Percentiles rank a stretch among this genome's conserved stretches.
These are phyloP conservation scores for Microcebus murinus DNA, from an alignment of 2,113 vertebrate genomes.

Conservation along the genomic window DNA sequence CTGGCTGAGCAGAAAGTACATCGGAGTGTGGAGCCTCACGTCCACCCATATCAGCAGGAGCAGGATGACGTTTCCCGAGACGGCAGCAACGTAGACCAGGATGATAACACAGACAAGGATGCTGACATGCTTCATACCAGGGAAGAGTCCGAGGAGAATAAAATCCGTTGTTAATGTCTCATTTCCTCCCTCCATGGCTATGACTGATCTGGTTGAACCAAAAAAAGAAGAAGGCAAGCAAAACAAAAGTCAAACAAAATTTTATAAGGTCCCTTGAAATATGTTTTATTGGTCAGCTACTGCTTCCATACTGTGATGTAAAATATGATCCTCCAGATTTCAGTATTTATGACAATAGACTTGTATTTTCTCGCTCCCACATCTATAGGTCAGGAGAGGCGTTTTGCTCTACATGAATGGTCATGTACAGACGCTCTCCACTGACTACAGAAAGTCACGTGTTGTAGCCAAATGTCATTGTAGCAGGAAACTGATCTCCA, in stretches of 20 bases:
- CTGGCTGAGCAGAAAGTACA: constrained; percentile 67
- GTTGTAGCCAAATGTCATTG: background rate
- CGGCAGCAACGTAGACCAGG: background rate
- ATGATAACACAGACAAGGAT: background rate
- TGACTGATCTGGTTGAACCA: background rate
- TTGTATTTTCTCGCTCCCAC: background rate
- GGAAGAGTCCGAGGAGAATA: constrained; percentile 40
- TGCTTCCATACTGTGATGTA: background rate
- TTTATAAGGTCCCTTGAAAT: background rate
- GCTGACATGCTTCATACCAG: background rate
- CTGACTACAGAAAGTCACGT: background rate
- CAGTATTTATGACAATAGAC: background rate
- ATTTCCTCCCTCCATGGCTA: constrained; percentile 11
- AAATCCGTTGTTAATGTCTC: constrained; percentile 36
- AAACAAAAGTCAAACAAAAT: background rate
- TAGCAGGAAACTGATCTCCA: background rate
- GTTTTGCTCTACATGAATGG: background rate
- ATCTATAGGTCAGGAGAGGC: background rate
- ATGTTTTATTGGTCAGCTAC: no score
- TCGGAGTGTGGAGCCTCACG: background rate
- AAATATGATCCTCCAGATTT: background rate
- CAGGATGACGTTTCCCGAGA: background rate
- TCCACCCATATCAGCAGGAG: constrained; percentile 26
- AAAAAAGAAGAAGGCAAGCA: background rate
- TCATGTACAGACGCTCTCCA: background rate